Conservation (phyloP, 2,113 vertebrate species). For the Odobenus rosmarus region DNA sequence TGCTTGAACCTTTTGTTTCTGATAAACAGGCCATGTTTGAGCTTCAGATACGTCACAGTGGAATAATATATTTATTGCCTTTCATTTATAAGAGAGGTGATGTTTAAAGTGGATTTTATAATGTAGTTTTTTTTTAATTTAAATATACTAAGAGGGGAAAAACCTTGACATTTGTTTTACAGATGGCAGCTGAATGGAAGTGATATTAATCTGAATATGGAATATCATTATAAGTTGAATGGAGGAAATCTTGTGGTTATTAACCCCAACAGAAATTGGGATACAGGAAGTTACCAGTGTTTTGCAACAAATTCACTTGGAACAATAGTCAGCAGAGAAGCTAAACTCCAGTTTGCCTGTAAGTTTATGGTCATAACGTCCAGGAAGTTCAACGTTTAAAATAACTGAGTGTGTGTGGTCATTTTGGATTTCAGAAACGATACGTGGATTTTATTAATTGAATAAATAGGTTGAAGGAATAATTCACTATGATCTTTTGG, state of each 20-base stretch:
- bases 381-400: not conserved
- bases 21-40: not conserved
- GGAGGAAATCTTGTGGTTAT: constrained; percentile 90
- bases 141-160: not conserved
- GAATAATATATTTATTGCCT: not conserved
- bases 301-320: constrained; percentile 87
- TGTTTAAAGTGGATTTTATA: not conserved
- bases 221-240: constrained; percentile 88
- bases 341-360: constrained; percentile 92
- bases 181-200: constrained; percentile 94
- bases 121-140: not conserved
- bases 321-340: constrained; percentile 89
- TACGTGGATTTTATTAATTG: not conserved
- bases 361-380: constrained; percentile 77
- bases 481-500: not conserved
- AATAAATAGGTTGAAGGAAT: not conserved
- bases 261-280: constrained; percentile 88
- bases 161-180: constrained; percentile 82
- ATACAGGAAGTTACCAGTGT: constrained; percentile 90
- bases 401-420: not conserved
- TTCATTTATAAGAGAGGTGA: not conserved
- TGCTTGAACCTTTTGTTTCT: not conserved
- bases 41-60: not conserved
- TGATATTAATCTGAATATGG: constrained; percentile 87
- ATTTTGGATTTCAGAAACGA: not conserved